Base-by-base conservation (phyloP, 2,888 invertebrate genomes). In the Seira sanloemensis region DNA sequence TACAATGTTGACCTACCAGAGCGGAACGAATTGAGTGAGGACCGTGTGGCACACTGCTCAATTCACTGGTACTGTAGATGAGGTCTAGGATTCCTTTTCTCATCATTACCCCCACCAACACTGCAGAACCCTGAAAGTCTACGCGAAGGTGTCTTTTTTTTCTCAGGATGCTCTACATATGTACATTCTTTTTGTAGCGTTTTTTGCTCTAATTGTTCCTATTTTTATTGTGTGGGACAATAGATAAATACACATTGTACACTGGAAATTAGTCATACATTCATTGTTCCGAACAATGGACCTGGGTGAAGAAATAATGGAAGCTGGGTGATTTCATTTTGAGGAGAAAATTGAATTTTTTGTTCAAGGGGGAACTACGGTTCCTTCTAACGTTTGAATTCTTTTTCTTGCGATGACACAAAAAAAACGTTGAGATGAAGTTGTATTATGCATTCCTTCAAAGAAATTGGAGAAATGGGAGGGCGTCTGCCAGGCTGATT, bases 1-100 rank as follows among this genome's bases (percentile, higher is more conserved):
- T 24, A 72, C 72, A 79, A 73, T 73, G 84, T 86, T 89, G 88
- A 89, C 89, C 89, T 87, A 88, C 89, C 89, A 85, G 86, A 88
- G 89, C 87, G 89, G 82, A 86, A 85, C 89, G 78, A 88, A 89
- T 88, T 84, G 86, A 80, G 73, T 83, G 66, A 67, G 67, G 12
- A 66, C 73, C 66, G 79, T 78, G 78, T 79, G 79, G 73, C 79
- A 78, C 72, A 79, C 73, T 79, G 27, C 37, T 58, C 58, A 62
- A 71, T 26, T 73, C 76, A 23, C 2, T 50, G 18, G 21, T 16
- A 50, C 25, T 26, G 69, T n/a, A 26, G 18, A 50, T 50, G 37
- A 37, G 37, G 12, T 27, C 21, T 37, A 21, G 65, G 37, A 25
- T 71, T 46, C 66, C 23, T 71, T 78, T 72, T 78, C 69, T 78